Evolutionary conservation across 2,113 vertebrate species (phyloP), one percentile per base, ranked within the genome.

Genomic region (Ascaphus truei): DNA sequence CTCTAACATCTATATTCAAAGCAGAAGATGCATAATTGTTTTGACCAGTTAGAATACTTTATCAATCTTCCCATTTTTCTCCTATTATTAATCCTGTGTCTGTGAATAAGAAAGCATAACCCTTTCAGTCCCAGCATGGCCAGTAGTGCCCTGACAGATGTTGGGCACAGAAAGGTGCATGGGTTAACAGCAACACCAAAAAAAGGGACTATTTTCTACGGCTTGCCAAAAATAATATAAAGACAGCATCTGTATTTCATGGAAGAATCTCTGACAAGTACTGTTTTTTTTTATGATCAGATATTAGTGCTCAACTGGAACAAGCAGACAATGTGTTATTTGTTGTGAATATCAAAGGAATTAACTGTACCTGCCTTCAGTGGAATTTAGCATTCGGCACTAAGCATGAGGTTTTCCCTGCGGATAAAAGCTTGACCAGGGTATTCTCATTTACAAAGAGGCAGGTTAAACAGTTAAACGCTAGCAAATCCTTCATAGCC

Each of bases 391-490:
- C 56, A 71, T 71, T 71, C 57, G 45, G n/a, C 67, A 61, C 57
- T 61, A 71, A 71, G 67, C 67, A 61, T 47, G 33, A 71, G 67
- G 67, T 71, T 71, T 71, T 61, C 67, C 67, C 67, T 61, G 67
- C 47, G 67, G 67, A 71, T 45, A 71, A 67, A 45, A 71, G 67
- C 67, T 80, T 96, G 95, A 93, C 94, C 94, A 90, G 89, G 91
- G 85, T 87, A 89, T 90, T 90, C 87, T 86, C 88, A 90, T 92
- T 91, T 88, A 90, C 86, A 92, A 92, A 93, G 92, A 96, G 91
- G 91, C 94, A 96, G 96, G 95, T 99, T 98, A 98, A 98, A 97
- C 95, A 96, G 95, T 94, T 99, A 98, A 99, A 98, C 91, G 91
- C 88, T 93, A 91, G 92, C 93, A 98, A 98, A 99, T 98, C 96